These are phyloP conservation scores for Macaria notata DNA, from an alignment of 2,888 invertebrate genomes.

Conservation along the genomic window DNA sequence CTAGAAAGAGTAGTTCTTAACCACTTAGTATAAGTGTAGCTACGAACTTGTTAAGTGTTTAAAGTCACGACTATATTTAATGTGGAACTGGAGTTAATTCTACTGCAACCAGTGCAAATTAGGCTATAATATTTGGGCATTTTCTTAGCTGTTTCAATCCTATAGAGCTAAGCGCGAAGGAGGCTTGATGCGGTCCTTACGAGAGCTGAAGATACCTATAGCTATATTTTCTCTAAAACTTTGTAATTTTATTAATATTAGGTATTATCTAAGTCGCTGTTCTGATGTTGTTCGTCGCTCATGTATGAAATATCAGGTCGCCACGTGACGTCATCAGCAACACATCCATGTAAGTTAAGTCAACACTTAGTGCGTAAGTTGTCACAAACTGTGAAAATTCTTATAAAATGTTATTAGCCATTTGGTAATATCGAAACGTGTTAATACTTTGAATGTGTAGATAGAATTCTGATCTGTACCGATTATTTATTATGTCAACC, in stretches of 20 bases:
- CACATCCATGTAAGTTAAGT: no score
- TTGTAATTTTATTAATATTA: constrained; percentile 1
- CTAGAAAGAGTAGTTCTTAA: constrained; percentile 22
- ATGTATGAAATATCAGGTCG: no score
- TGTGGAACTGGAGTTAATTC: constrained; percentile 9
- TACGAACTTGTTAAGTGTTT: constrained; percentile 4
- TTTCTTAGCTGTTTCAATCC: background rate
- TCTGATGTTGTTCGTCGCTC: no score
- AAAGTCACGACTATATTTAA: constrained; percentile 1
- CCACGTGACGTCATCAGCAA: no score
- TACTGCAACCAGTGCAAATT: constrained; percentile 14
- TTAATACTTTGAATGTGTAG: no score
- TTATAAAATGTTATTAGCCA: no score
- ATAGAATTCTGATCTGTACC: no score
- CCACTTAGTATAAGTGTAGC: constrained; percentile 9
- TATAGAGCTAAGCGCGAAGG: background rate
- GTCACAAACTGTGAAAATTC: no score
- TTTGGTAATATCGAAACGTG: no score
- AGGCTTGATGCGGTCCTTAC: background rate
- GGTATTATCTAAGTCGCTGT: background rate
- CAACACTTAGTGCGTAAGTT: no score
- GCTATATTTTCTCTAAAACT: constrained; percentile 1
- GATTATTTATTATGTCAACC: no score
- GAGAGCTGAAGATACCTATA: background rate
- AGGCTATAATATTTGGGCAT: constrained; percentile 3